These are phyloP conservation scores for Ovis canadensis DNA, from an alignment of 2,113 vertebrate genomes.

Conservation along the genomic window DNA sequence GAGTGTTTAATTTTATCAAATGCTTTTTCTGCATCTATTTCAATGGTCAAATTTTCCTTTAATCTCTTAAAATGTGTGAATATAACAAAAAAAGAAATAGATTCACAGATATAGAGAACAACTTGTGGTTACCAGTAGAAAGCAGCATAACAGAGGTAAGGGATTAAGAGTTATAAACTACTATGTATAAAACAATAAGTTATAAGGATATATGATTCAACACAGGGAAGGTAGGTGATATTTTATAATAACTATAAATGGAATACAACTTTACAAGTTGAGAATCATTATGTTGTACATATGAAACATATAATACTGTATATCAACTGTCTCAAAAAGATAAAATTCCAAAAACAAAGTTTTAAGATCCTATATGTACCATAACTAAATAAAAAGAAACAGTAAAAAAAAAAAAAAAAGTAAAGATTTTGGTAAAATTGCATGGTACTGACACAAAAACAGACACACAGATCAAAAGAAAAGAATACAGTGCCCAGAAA, in stretches of 20 bases:
- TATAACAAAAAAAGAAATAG: neutral
- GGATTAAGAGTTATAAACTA: neutral
- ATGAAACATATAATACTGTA: neutral
- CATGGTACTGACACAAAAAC: neutral
- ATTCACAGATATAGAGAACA: neutral
- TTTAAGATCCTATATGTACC: neutral
- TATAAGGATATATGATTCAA: neutral
- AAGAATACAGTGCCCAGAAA: accelerated
- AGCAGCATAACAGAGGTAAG: neutral
- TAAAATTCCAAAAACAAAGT: neutral
- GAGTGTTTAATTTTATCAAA: neutral
- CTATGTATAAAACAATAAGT: neutral
- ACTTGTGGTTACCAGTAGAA: neutral
- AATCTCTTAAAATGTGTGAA: neutral
- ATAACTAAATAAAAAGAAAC: neutral
- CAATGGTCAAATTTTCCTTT: neutral
- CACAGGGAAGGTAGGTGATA: neutral
- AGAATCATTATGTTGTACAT: neutral
- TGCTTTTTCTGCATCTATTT: neutral
- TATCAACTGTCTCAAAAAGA: neutral
- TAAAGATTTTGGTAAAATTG: neutral
- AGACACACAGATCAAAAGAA: neutral
- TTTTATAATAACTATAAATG: neutral
- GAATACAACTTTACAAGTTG: neutral
- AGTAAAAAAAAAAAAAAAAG: neutral